Conservation (phyloP, 2,113 vertebrate genomes). For the Chaetura pelagica region DNA sequence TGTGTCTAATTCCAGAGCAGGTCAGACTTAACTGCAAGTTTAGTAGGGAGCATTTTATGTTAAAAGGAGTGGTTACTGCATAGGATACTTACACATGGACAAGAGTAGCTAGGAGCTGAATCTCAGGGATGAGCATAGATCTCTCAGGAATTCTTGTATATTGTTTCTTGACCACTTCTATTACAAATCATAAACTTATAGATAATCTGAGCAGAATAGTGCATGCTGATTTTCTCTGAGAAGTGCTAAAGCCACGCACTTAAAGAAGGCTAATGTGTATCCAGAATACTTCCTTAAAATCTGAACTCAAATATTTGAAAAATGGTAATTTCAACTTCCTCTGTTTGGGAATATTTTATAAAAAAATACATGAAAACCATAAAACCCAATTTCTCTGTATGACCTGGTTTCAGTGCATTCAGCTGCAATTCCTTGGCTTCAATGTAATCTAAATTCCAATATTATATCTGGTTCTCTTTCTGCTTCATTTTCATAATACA, state of each 20-base stretch:
- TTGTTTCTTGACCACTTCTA: not conserved
- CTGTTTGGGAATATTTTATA: not conserved
- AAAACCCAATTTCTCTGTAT: not conserved
- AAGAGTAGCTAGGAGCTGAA: not conserved
- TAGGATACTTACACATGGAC: rapidly evolving
- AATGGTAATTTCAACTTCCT: not conserved
- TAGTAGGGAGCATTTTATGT: not conserved
- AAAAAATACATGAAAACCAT: not conserved
- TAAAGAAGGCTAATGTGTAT: not conserved
- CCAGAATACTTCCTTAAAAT: not conserved
- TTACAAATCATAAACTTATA: not conserved
- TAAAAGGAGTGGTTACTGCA: not conserved
- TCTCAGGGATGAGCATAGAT: not conserved
- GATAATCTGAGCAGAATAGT: not conserved
- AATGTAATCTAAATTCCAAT: not conserved
- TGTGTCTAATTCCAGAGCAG: not conserved
- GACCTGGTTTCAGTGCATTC: not conserved
- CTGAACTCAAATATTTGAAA: not conserved
- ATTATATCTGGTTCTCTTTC: not conserved
- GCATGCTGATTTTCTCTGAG: not conserved
- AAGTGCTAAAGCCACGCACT: not conserved
- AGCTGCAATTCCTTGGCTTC: not conserved
- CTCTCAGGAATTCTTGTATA: not conserved
- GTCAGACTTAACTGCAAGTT: not conserved
- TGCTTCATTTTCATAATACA: not conserved